Base-by-base conservation (phyloP, 2,888 invertebrate species). In the Diaphora mendica region DNA sequence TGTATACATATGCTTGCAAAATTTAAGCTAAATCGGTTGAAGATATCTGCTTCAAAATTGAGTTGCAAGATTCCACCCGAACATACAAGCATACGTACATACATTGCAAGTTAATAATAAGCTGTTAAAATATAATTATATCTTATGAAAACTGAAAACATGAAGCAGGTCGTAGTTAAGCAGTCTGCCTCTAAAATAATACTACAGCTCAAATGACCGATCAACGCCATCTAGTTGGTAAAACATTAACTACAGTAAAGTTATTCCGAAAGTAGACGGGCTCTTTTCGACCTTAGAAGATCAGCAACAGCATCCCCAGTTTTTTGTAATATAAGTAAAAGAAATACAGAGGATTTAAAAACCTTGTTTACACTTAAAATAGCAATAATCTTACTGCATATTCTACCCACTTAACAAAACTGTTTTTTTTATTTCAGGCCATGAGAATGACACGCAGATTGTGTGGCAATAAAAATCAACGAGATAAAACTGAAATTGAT, bases 391-490 rank as follows among this genome's bases (percentile, higher is more conserved):
- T 23, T 44, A 42, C 1, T 55, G 9, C 11, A 44, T 51, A 11
- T 20, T 48, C 3, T 48, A 17, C 17, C 5, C 7, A 48, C 15
- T 35, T 64, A 64, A 48, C 3, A 20, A 64, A 9, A 23, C 3
- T 11, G n/a, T 51, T 4, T 70, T 62, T 67, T 51, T 72, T 79
- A 26, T 92, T 90, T 42, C 91, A 94, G 94, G 73, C 88, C 69
- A 79, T 89, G 79, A 89, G 89, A 84, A 82, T 83, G 64, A n/a
- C 82, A 1, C 86, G 92, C 77, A 74, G 70, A 30, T 87, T 85
- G 83, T 85, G 91, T 68, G 92, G 92, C 23, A 87, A 87, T 72
- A 90, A 81, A 79, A 92, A 92, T 84, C 85, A 90, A 64, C 87
- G 23, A 73, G 78, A 82, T 35, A 91, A 91, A 79, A 91, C 86